A percentile compares a stretch with the other conserved stretches of the same genome.
phyloP scores from a whole-genome alignment of 2,797 vertebrate species.

The Darevskia mixta region DNA sequence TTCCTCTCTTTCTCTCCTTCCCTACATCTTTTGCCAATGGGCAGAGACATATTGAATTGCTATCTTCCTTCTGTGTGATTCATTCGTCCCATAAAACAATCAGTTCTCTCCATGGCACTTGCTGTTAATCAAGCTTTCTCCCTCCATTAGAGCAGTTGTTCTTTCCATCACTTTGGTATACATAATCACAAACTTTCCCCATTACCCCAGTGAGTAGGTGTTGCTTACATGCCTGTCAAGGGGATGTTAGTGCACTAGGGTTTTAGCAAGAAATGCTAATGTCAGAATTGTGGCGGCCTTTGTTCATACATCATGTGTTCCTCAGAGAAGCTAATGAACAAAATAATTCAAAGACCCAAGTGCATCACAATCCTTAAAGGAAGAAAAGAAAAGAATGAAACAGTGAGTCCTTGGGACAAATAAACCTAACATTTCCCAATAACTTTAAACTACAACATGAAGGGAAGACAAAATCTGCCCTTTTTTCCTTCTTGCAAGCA shows the following conservation, averaged over 20 bases:
- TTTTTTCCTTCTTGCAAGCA: not conserved
- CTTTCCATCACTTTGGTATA: conserved; percentile 67
- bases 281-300: conserved; percentile 58
- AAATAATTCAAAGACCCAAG: conserved; percentile 56
- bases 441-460: not conserved
- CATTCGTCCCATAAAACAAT: conserved; percentile 64
- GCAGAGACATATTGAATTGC: conserved; percentile 45
- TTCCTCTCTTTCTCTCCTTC: conserved; percentile 27
- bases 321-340: conserved; percentile 25
- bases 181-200: conserved; percentile 67
- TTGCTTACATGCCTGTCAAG: conserved; percentile 60
- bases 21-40: conserved; percentile 49
- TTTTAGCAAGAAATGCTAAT: conserved; percentile 63
- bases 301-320: conserved; percentile 15
- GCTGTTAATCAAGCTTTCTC: conserved; percentile 72
- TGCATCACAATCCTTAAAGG: conserved; percentile 42
- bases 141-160: conserved; percentile 58
- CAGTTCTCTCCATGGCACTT: conserved; percentile 58
- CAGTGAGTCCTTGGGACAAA: not conserved
- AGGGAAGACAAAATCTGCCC: not conserved
- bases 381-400: not conserved
- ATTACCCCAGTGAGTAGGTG: conserved; percentile 60
- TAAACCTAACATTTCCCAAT: not conserved
- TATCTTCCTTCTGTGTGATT: conserved; percentile 54
- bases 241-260: conserved; percentile 49